Conservation (phyloP, 2,113 vertebrate species). For the Rhodinocichla rosea region DNA sequence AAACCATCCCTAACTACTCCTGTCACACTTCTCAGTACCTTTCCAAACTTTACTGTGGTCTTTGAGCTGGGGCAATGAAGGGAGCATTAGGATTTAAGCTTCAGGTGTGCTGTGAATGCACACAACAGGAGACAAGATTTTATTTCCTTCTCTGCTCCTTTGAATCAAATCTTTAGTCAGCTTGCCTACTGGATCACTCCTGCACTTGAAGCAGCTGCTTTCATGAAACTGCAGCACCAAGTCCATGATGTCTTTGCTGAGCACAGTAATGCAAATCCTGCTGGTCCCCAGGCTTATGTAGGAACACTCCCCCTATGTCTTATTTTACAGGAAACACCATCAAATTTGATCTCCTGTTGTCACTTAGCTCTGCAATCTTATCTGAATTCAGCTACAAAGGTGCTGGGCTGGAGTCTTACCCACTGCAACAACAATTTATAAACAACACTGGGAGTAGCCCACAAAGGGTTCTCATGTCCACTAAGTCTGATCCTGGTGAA, state of each 20-base stretch:
- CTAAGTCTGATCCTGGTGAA: neutral
- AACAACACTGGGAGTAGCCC: neutral
- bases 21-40: neutral
- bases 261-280: neutral
- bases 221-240: neutral
- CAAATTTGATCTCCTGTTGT: neutral
- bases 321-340: neutral
- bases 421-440: neutral
- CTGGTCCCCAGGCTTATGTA: neutral
- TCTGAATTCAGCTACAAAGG: neutral
- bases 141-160: neutral
- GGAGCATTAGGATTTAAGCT: neutral
- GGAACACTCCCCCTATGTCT: neutral
- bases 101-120: neutral
- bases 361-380: neutral
- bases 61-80: neutral
- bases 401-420: neutral
- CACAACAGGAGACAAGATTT: neutral
- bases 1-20: neutral
- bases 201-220: neutral
- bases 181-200: neutral
- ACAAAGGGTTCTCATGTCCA: neutral
- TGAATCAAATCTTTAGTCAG: neutral
- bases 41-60: neutral
- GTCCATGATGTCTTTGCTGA: neutral